A percentile compares a stretch with the other conserved stretches of the same genome.
phyloP scores from a whole-genome alignment of 2,797 vertebrate genomes.

The Sebastes oblongus region DNA sequence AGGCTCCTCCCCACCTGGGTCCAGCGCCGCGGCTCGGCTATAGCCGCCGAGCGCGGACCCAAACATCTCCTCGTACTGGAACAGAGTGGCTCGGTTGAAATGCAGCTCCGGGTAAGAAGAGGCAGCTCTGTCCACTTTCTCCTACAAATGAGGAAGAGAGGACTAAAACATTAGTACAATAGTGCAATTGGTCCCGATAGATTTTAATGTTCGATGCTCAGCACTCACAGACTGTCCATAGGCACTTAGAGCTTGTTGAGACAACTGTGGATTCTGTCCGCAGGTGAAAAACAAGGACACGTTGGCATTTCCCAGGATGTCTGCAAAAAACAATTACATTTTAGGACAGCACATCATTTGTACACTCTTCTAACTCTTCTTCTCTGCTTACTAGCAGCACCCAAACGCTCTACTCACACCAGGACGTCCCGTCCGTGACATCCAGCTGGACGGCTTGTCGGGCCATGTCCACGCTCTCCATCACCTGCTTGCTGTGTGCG shows the following conservation, averaged over 20 bases:
- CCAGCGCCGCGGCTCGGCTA: conserved; percentile 84
- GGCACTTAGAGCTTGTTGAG: conserved; percentile 91
- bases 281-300: conserved; percentile 91
- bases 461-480: conserved; percentile 90
- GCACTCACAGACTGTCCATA: conserved; percentile 90
- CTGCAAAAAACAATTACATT: conserved; percentile 71
- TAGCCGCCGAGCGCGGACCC: conserved; percentile 87
- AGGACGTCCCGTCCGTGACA: conserved; percentile 87
- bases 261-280: conserved; percentile 90
- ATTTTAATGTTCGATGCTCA: background rate
- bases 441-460: conserved; percentile 90
- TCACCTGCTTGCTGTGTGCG: conserved; percentile 81
- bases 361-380: background rate
- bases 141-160: conserved; percentile 63
- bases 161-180: background rate
- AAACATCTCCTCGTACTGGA: conserved; percentile 92
- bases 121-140: conserved; percentile 87
- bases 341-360: background rate
- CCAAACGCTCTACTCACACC: conserved; percentile 85
- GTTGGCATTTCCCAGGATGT: conserved; percentile 91
- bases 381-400: background rate
- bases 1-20: conserved; percentile 87
- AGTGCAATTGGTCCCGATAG: background rate
- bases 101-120: conserved; percentile 90
- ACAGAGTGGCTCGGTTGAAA: conserved; percentile 88